Evolutionary conservation across 2,888 invertebrate genomes (phyloP), one percentile per base, ranked within the genome.

Genomic region (Caradrina kadenii): DNA sequence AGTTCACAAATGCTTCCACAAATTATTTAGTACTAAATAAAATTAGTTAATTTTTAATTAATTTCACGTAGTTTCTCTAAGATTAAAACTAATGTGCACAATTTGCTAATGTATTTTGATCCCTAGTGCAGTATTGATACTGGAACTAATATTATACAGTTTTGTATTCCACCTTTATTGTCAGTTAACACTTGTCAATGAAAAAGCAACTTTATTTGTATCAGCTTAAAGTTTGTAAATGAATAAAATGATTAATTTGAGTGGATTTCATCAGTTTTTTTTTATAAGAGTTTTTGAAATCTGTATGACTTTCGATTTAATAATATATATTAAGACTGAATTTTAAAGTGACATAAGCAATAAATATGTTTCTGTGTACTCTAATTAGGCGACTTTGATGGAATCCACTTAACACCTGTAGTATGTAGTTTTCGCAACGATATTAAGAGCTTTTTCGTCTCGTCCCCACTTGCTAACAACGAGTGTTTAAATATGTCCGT

Each of bases 311-410:
- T 15, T 17, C 42, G 55, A 42, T 19, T 49, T 15, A 42, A 31
- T 17, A 48, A 39, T 19, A 52, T 45, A 10, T 53, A 26, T 45
- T 48, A 76, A 80, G 76, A 76, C 81, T 76, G 76, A 76, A 50
- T 58, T 48, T 45, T 15, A 39, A 77, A 42, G 22, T 70, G 39
- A 49, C 39, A 5, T 65, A 26, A 11, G 39, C 52, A 53, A 58
- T 69, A 62, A 72, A 55, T 13, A 13, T 55, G 13, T 45, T 45
- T 45, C 45, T 17, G 17, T 45, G 45, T 45, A 52, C 19, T 26
- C 19, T n/a, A 22, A 22, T n/a, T 48, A 26, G 2, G 13, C 8
- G 50, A 31, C 55, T 13, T 39, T 74, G 66, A 48, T 65, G 80
- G 79, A 74, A 65, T 74, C 75, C 50, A 56, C 39, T 65, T 54